These are phyloP conservation scores for Lycaena phlaeas DNA, from an alignment of 2,888 invertebrate genomes.

Conservation along the genomic window DNA sequence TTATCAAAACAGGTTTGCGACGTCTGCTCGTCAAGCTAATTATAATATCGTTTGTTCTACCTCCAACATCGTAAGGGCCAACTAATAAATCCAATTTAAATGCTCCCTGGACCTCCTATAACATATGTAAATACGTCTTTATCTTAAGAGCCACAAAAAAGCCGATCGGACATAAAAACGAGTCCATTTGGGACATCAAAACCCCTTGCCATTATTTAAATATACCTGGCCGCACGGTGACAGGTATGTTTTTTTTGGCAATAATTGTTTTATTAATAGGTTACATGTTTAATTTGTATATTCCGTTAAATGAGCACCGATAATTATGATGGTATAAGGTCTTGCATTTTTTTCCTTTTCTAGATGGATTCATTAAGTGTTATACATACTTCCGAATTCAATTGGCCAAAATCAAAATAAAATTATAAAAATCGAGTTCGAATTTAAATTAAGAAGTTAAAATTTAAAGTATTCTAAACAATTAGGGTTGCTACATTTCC, in stretches of 20 bases:
- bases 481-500: no score
- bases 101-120: conserved; percentile 61
- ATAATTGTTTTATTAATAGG: not conserved
- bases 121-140: conserved; percentile 72
- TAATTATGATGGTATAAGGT: no score
- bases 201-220: conserved; percentile 25
- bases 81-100: conserved; percentile 73
- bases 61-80: conserved; percentile 55
- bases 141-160: conserved; percentile 67
- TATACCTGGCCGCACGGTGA: not conserved
- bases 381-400: no score
- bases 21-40: conserved; percentile 1
- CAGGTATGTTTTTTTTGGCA: not conserved
- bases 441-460: no score
- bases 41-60: conserved; percentile 21
- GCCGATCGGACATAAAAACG: conserved; percentile 48
- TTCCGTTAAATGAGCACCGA: no score
- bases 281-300: no score
- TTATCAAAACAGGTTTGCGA: not conserved
- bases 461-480: no score
- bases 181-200: conserved; percentile 57
- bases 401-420: no score
- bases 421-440: no score
- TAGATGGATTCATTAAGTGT: no score
- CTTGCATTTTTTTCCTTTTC: no score